These are phyloP conservation scores for Pentamera pediparva DNA, from an alignment of 53 echinoderm and acorn worm species.

Conservation along the genomic window DNA sequence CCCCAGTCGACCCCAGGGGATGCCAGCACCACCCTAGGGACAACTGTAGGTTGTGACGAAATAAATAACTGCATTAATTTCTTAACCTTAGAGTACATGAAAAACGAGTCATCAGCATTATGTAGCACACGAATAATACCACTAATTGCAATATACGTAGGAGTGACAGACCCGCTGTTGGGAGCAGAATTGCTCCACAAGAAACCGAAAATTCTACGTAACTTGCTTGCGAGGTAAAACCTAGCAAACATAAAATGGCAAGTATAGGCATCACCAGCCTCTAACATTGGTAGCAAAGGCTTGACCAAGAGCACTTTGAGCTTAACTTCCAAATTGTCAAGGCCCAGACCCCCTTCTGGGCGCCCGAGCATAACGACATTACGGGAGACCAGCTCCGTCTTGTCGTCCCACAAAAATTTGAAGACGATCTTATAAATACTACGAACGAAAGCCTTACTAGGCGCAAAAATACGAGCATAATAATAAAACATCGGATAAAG, in stretches of 20 bases:
- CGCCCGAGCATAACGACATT: too few species aligned
- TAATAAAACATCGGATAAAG: constrained; percentile 21
- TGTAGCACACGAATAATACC: too few species aligned
- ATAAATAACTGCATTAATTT: too few species aligned
- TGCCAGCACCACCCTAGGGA: too few species aligned
- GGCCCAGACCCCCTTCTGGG: constrained; percentile 2
- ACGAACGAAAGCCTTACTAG: background rate
- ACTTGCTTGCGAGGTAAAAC: background rate
- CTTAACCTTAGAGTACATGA: too few species aligned
- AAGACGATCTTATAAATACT: background rate
- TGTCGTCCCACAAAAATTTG: constrained; percentile 17
- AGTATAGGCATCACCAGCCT: background rate
- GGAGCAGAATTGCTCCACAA: too few species aligned
- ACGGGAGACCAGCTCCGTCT: too few species aligned
- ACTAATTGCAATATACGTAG: too few species aligned
- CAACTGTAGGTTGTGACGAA: too few species aligned
- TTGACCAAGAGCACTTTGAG: background rate
- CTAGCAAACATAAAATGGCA: background rate
- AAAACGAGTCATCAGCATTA: too few species aligned
- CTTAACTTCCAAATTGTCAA: background rate
- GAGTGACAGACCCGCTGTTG: background rate
- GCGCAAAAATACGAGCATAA: constrained; percentile 1
- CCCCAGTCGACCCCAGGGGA: too few species aligned
- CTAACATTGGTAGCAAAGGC: background rate
- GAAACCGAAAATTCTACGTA: background rate